These are phyloP conservation scores for Leucozona laternaria DNA, from an alignment of 2,888 invertebrate species.

Conservation along the genomic window DNA sequence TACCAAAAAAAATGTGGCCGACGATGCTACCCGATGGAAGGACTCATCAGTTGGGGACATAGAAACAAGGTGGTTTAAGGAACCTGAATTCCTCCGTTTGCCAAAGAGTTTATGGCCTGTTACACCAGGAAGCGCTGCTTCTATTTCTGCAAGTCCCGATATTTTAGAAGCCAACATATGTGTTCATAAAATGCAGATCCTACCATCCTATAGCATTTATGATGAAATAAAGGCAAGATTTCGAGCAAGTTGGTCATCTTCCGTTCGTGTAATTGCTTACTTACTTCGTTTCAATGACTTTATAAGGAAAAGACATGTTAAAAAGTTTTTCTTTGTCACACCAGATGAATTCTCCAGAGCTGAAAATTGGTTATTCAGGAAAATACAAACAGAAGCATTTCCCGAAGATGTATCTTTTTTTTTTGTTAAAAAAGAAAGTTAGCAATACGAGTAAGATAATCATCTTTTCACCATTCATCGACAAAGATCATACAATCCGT, in stretches of 20 bases:
- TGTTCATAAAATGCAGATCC: neutral
- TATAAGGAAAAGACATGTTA: neutral
- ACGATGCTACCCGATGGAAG: slow-evolving; percentile 39
- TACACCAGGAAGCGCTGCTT: neutral
- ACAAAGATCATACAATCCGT: slow-evolving; percentile 4
- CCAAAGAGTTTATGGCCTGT: slow-evolving; percentile 9
- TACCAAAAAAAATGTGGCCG: slow-evolving; percentile 25
- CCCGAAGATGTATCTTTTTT: neutral
- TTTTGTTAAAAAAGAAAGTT: neutral
- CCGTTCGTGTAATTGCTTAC: neutral
- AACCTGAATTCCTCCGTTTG: slow-evolving; percentile 13
- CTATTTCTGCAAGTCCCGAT: neutral
- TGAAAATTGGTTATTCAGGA: slow-evolving; percentile 1
- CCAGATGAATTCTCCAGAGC: neutral
- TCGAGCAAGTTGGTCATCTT: neutral
- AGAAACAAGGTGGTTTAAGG: slow-evolving; percentile 25
- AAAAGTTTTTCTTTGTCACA: neutral
- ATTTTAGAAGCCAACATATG: neutral
- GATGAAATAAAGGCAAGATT: neutral
- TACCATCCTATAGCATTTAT: neutral
- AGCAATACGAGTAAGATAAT: neutral
- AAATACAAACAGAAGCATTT: neutral
- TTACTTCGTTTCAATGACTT: neutral
- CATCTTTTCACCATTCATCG: slow-evolving; percentile 24
- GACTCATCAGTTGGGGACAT: slow-evolving; percentile 20